A percentile compares a stretch with the other conserved stretches of the same genome.
These are phyloP conservation scores for Agrochola circellaris DNA, from an alignment of 2,888 invertebrate genomes.

Conservation along the genomic window DNA sequence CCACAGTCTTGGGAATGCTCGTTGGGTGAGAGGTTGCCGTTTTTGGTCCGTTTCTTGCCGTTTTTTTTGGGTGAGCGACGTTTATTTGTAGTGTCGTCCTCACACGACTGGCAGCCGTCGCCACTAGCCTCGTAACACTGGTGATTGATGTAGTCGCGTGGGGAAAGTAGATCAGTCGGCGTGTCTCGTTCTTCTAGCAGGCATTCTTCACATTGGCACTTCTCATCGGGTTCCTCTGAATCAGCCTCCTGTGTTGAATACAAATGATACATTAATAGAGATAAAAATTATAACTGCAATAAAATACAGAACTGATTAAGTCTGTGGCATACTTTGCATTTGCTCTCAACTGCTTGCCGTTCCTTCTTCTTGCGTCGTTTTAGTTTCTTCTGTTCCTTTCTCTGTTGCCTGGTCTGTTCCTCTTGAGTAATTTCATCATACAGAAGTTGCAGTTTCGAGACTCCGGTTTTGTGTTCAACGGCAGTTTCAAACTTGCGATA, in stretches of 20 bases:
- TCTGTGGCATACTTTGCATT: slow-evolving; percentile 81
- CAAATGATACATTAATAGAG: slow-evolving; percentile 36
- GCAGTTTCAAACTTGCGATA: slow-evolving; percentile 97
- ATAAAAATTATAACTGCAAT: neutral
- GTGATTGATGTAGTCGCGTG: slow-evolving; percentile 77
- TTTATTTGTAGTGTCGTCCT: slow-evolving; percentile 83
- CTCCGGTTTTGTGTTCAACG: slow-evolving; percentile 96
- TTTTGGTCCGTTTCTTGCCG: slow-evolving; percentile 84
- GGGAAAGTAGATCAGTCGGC: slow-evolving; percentile 84
- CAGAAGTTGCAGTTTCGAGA: slow-evolving; percentile 96
- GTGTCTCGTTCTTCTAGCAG: slow-evolving; percentile 85
- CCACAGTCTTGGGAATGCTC: slow-evolving; percentile 96
- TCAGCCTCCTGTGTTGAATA: slow-evolving; percentile 82
- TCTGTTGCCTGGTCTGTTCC: slow-evolving; percentile 95
- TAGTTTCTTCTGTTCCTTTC: slow-evolving; percentile 96
- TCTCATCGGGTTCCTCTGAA: slow-evolving; percentile 88
- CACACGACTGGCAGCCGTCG: slow-evolving; percentile 86
- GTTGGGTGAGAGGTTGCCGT: slow-evolving; percentile 91
- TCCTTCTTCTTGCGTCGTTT: slow-evolving; percentile 94
- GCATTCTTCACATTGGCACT: slow-evolving; percentile 89
- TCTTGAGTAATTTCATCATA: slow-evolving; percentile 97
- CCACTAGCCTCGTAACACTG: slow-evolving; percentile 80
- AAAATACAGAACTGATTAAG: neutral
- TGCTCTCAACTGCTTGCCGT: slow-evolving; percentile 84
- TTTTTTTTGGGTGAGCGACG: slow-evolving; percentile 84